Percentiles rank a stretch among this genome's conserved stretches.
Conservation (phyloP, 2,797 vertebrate species). For the Holocentrus rufus region DNA sequence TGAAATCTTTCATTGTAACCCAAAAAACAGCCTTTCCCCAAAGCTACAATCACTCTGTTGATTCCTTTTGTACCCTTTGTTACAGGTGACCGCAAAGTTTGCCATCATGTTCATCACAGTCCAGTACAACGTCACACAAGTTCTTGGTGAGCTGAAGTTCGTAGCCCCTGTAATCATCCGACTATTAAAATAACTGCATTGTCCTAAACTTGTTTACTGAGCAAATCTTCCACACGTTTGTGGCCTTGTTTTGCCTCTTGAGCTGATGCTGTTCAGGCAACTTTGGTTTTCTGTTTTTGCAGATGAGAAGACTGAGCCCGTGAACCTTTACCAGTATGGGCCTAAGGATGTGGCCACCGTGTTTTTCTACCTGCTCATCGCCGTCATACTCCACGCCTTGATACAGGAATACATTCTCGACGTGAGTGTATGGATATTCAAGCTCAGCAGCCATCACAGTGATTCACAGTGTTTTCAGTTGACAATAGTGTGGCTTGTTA, state of each 20-base stretch:
- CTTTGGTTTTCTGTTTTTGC: conserved; percentile 26
- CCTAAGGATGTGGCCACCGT: conserved; percentile 88
- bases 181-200: background rate
- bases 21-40: background rate
- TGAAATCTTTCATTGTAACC: background rate
- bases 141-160: conserved; percentile 74
- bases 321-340: conserved; percentile 85
- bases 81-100: conserved; percentile 84
- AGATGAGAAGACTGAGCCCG: conserved; percentile 81
- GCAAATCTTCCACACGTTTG: background rate
- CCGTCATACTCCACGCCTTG: conserved; percentile 87
- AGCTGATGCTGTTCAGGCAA: background rate
- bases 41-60: background rate
- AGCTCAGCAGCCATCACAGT: background rate
- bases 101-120: conserved; percentile 87
- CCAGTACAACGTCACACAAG: conserved; percentile 88
- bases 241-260: background rate
- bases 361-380: conserved; percentile 88
- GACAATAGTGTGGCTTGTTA: too few species aligned
- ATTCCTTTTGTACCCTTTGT: conserved; percentile 34
- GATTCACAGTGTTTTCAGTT: background rate
- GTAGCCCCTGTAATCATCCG: background rate
- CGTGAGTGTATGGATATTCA: conserved; percentile 75
- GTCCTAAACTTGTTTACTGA: background rate
- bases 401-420: conserved; percentile 89